Evolutionary conservation across 2,113 vertebrate species (phyloP).

Genomic region (Eulemur rufifrons): DNA sequence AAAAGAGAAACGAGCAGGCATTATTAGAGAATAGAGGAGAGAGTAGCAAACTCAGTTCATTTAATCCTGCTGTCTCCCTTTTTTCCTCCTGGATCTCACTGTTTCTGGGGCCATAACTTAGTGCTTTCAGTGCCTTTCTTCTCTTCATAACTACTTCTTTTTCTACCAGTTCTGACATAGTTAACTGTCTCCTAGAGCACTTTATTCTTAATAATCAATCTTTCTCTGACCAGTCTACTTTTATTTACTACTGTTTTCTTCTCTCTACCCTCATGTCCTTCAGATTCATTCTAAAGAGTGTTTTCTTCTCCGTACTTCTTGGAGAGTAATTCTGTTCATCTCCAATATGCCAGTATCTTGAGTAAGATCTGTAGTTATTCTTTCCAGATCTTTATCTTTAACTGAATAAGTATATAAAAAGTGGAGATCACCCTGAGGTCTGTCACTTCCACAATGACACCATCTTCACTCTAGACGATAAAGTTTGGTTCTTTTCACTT

Average conservation of each 20-base stretch:
- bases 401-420: neutral
- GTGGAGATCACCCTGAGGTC: neutral
- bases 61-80: neutral
- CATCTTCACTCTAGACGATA: neutral
- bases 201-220: neutral
- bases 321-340: neutral
- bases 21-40: neutral
- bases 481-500: neutral
- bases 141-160: neutral
- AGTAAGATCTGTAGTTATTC: neutral
- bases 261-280: neutral
- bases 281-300: neutral
- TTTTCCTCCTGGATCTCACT: neutral
- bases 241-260: neutral
- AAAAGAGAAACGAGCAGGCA: neutral
- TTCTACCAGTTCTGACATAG: neutral
- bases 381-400: neutral
- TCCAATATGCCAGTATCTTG: neutral
- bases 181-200: neutral
- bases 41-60: neutral
- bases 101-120: neutral
- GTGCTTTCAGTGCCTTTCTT: neutral
- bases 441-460: neutral
- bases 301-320: neutral
- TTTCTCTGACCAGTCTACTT: neutral